phyloP scores from a whole-genome alignment of 2,797 vertebrate species.

The Smutsia gigantea region DNA sequence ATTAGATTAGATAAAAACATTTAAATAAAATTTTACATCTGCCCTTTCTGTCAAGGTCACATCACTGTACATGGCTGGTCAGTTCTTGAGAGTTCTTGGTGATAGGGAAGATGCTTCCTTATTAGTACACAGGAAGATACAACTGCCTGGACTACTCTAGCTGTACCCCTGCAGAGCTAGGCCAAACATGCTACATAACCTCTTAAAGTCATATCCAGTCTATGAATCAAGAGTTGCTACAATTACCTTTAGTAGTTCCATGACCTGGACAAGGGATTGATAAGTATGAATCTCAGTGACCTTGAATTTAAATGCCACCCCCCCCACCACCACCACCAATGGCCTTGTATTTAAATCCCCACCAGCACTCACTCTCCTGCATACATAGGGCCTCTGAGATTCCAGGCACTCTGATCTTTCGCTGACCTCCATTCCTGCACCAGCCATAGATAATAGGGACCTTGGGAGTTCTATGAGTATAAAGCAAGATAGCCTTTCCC shows the following conservation, averaged over 20 bases:
- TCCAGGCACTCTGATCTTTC: background rate
- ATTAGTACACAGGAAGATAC: background rate
- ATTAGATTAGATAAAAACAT: background rate
- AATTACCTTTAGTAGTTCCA: background rate
- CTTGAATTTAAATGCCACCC: background rate
- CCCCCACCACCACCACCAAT: background rate
- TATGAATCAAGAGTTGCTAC: background rate
- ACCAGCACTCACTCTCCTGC: too few species aligned
- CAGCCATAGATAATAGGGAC: background rate
- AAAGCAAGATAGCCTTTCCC: background rate
- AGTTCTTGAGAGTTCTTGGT: background rate
- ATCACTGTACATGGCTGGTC: background rate
- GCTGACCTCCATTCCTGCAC: background rate
- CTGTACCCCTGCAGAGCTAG: background rate
- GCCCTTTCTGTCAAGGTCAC: background rate
- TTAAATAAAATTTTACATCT: background rate
- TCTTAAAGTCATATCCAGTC: background rate
- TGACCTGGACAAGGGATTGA: background rate
- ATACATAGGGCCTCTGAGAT: background rate
- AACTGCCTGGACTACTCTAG: background rate
- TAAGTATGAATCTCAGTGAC: background rate
- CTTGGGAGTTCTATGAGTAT: background rate
- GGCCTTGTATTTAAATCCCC: background rate
- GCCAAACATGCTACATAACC: background rate
- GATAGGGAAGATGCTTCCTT: background rate